phyloP scores from a whole-genome alignment of 2,888 invertebrate genomes.

The Capitulum mitella region DNA sequence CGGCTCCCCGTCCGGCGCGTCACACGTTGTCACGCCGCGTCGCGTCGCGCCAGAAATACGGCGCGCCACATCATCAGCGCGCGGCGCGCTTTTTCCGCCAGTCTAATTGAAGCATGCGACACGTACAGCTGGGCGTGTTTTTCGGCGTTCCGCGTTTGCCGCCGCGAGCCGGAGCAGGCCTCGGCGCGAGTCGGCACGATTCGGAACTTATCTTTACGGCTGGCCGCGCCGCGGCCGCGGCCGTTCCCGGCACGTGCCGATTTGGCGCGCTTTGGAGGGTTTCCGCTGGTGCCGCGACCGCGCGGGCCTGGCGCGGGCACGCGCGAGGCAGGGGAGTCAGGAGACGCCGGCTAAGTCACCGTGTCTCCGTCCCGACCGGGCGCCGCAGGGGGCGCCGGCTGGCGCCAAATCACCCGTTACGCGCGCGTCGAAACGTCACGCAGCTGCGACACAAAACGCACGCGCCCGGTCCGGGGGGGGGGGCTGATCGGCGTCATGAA shows the following conservation, averaged over 20 bases:
- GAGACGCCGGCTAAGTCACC: neutral
- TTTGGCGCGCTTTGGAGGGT: neutral
- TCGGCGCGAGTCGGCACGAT: neutral
- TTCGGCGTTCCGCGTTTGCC: neutral
- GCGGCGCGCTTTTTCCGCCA: neutral
- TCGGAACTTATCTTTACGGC: neutral
- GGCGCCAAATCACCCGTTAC: neutral
- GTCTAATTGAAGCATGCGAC: neutral
- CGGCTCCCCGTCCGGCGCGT: neutral
- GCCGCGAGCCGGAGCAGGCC: neutral
- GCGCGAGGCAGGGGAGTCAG: neutral
- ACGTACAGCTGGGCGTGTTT: neutral
- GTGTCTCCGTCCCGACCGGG: constrained; percentile 1
- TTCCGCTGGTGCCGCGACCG: neutral
- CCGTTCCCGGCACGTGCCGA: neutral
- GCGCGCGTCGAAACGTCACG: neutral
- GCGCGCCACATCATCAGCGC: neutral
- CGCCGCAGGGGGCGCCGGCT: neutral
- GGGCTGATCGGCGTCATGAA: too few relatives aligned
- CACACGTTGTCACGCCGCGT: constrained; percentile 5
- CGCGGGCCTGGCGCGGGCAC: neutral
- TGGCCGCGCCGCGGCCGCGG: neutral
- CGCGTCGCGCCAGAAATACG: neutral
- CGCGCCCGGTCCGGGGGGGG: too few relatives aligned
- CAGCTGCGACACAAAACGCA: too few relatives aligned